Evolutionary conservation across 2,888 invertebrate species (phyloP).

Genomic region (Gnatocerus cornutus): DNA sequence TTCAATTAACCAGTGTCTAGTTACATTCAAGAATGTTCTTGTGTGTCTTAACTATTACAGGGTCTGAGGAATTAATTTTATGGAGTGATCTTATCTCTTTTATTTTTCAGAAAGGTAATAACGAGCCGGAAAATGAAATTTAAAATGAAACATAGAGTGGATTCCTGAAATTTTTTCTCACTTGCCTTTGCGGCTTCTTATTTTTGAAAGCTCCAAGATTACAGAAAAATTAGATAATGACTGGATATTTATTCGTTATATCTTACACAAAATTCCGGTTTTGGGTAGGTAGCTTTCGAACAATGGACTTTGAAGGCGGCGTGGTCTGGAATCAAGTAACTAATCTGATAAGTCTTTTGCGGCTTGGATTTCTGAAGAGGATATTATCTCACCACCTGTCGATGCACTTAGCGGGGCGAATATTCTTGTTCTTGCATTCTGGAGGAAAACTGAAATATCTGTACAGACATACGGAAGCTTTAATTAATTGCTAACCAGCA

Average conservation of each 20-base stretch:
- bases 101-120: slow-evolving; percentile 11
- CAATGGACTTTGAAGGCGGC: slow-evolving; percentile 8
- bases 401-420: slow-evolving; percentile 20
- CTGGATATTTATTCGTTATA: no score
- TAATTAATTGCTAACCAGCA: slow-evolving; percentile 2
- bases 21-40: slow-evolving; percentile 38
- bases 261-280: slow-evolving; percentile 1
- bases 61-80: slow-evolving; percentile 29
- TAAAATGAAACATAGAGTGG: background rate
- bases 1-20: slow-evolving; percentile 41
- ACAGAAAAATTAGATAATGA: no score
- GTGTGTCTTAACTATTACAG: slow-evolving; percentile 11
- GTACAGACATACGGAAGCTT: background rate
- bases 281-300: slow-evolving; percentile 5
- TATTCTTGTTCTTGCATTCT: background rate
- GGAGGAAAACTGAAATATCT: background rate
- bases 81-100: slow-evolving; percentile 32
- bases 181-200: no score
- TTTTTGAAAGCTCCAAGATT: no score
- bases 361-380: slow-evolving; percentile 15
- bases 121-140: background rate
- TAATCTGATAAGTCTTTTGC: slow-evolving; percentile 27
- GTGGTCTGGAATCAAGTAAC: slow-evolving; percentile 8
- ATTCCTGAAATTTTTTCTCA: background rate
- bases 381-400: slow-evolving; percentile 25